Percentiles rank a stretch among this genome's conserved stretches.
phyloP scores from a whole-genome alignment of 2,113 vertebrate genomes.

The Pardalotus punctatus region DNA sequence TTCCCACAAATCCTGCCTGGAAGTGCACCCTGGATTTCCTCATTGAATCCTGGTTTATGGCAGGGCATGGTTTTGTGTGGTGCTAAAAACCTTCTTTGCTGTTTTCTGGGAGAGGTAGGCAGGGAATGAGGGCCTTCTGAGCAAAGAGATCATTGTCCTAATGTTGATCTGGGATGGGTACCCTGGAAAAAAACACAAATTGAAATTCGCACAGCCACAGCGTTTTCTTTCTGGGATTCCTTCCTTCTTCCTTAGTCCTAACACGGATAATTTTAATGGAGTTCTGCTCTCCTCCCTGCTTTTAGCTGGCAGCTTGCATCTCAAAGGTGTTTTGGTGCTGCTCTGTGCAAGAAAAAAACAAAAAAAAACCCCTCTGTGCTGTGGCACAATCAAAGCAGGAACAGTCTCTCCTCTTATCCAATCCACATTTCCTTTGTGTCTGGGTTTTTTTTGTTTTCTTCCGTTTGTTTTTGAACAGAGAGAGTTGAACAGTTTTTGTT shows the following conservation, averaged over 20 bases:
- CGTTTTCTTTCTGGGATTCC: not conserved
- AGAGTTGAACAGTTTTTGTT: not conserved
- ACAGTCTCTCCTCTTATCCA: not conserved
- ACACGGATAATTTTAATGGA: not conserved
- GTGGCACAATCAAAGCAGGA: not conserved
- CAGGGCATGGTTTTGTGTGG: not conserved
- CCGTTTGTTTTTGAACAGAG: not conserved
- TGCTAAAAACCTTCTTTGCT: not conserved
- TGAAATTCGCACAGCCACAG: not conserved
- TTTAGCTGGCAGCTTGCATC: not conserved
- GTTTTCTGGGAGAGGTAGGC: not conserved
- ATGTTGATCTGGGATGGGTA: not conserved
- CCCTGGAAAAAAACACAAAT: not conserved
- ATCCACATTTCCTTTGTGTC: not conserved
- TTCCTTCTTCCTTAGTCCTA: not conserved
- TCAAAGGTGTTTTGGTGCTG: not conserved
- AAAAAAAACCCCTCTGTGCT: not conserved
- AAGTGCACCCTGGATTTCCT: not conserved
- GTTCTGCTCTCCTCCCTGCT: not conserved
- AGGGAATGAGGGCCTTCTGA: not conserved
- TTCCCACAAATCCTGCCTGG: not conserved
- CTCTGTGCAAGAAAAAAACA: not conserved
- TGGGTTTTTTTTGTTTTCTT: fast-evolving
- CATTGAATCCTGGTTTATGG: not conserved
- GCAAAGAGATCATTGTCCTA: not conserved